phyloP scores from a whole-genome alignment of 2,888 invertebrate species.

The Tetranychus truncatus region DNA sequence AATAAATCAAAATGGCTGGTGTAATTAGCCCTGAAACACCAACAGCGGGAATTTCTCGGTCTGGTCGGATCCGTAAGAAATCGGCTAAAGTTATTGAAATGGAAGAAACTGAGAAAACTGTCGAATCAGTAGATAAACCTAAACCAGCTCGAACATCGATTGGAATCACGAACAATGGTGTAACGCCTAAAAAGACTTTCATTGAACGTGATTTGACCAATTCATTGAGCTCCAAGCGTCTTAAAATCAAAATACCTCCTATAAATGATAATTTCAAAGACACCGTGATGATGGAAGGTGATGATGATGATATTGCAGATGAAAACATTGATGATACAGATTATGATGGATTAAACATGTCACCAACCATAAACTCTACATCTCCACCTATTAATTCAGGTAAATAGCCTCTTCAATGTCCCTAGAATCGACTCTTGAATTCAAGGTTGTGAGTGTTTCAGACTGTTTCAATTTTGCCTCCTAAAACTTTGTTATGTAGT shows the following conservation, averaged over 20 bases:
- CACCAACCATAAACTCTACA: not conserved
- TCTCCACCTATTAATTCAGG: not conserved
- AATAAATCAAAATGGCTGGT: not conserved
- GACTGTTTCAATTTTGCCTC: too few relatives aligned
- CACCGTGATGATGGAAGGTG: slow-evolving; percentile 4
- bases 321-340: not conserved
- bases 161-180: not conserved
- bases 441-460: too few relatives aligned
- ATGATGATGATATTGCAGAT: slow-evolving; percentile 3
- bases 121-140: not conserved
- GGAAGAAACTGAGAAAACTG: slow-evolving; percentile 48
- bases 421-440: too few relatives aligned
- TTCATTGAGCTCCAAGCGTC: not conserved
- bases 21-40: slow-evolving; percentile 9
- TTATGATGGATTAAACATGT: not conserved
- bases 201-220: not conserved
- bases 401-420: not conserved
- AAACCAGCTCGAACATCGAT: not conserved
- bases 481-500: too few relatives aligned
- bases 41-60: slow-evolving; percentile 54
- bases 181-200: not conserved
- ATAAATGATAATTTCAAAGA: not conserved
- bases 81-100: slow-evolving; percentile 85
- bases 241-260: slow-evolving; percentile 10
- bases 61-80: slow-evolving; percentile 77